These are phyloP conservation scores for Petrocephalus zakoni DNA, from an alignment of 2,113 vertebrate species.

Conservation along the genomic window DNA sequence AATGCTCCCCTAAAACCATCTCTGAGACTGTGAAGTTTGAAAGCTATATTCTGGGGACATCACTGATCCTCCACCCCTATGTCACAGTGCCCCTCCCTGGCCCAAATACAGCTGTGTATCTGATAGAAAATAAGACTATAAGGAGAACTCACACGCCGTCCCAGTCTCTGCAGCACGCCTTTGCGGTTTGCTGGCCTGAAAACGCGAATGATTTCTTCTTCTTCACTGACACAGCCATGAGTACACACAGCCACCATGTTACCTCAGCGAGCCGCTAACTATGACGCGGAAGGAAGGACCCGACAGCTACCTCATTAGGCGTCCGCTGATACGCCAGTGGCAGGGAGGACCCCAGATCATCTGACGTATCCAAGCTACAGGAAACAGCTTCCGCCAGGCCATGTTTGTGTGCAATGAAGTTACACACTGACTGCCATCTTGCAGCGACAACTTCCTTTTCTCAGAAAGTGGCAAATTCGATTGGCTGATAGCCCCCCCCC, in stretches of 20 bases:
- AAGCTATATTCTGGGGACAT: background rate
- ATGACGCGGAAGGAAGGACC: background rate
- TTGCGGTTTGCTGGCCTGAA: conserved; percentile 34
- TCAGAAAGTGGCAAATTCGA: conserved; percentile 17
- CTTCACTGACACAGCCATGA: conserved; percentile 36
- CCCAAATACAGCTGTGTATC: background rate
- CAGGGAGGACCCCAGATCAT: conserved; percentile 1
- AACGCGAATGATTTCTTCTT: conserved; percentile 30
- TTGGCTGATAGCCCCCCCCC: conserved; percentile 5
- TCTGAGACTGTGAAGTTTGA: background rate
- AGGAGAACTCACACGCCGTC: conserved; percentile 46
- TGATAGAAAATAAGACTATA: background rate
- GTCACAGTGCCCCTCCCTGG: background rate
- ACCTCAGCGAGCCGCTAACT: background rate
- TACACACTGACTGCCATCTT: conserved; percentile 11
- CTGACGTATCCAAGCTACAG: conserved; percentile 16
- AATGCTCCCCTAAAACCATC: background rate
- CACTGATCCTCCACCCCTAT: background rate
- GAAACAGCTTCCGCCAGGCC: background rate
- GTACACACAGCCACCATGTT: conserved; percentile 28
- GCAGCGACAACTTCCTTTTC: conserved; percentile 35
- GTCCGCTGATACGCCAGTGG: background rate
- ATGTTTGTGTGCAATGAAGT: background rate
- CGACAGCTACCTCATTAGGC: conserved; percentile 12
- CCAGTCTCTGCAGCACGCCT: conserved; percentile 48